Evolutionary conservation across 2,113 vertebrate species (phyloP).

Genomic region (Cinclus cinclus): DNA sequence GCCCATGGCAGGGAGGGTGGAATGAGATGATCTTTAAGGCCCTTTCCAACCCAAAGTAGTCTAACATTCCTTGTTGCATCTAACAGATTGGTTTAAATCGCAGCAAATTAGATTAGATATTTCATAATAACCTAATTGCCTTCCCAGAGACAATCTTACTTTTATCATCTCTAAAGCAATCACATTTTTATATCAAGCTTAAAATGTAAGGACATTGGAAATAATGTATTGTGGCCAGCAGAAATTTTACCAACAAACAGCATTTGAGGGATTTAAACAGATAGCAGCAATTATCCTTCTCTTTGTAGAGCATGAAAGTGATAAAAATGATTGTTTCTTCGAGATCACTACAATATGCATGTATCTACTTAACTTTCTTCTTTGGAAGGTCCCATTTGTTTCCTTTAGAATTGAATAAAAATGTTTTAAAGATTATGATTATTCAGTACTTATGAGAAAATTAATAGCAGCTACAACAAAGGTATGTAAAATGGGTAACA

Average conservation of each 20-base stretch:
- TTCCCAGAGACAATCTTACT: not conserved
- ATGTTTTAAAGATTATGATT: conserved; percentile 60
- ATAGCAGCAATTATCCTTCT: conserved; percentile 42
- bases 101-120: not conserved
- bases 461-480: not conserved
- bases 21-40: not conserved
- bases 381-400: conserved; percentile 61
- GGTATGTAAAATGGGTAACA: conserved; percentile 34
- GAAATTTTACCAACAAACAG: conserved; percentile 35
- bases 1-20: not conserved
- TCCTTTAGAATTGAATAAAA: conserved; percentile 59
- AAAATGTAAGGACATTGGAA: not conserved
- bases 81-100: not conserved
- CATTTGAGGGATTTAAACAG: conserved; percentile 45
- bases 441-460: not conserved
- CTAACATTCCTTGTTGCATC: not conserved
- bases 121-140: not conserved
- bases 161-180: conserved; percentile 13
- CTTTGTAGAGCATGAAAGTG: conserved; percentile 43
- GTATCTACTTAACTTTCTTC: conserved; percentile 59
- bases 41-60: not conserved
- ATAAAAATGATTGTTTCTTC: conserved; percentile 55
- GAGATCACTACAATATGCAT: conserved; percentile 61
- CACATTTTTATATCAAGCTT: conserved; percentile 9
- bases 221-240: not conserved